Evolutionary conservation across 2,888 invertebrate species (phyloP).

Genomic region (Spisula solida): DNA sequence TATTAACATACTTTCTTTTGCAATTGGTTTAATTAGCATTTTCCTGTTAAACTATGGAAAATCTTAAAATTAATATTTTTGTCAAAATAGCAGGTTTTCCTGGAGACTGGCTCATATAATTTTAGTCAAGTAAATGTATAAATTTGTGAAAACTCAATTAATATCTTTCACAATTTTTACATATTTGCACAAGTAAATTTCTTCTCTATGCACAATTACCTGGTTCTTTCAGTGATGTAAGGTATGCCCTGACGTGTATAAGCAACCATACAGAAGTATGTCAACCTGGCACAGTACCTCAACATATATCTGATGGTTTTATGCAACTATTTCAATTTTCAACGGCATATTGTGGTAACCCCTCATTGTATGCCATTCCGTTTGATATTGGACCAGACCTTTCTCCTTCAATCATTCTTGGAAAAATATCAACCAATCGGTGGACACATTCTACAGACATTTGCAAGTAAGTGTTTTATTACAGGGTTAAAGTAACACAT

Average conservation of each 20-base stretch:
- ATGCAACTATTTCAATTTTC: slow-evolving; percentile 48
- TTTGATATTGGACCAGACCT: slow-evolving; percentile 46
- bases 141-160: too few relatives aligned
- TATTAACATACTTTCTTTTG: too few relatives aligned
- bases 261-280: slow-evolving; percentile 55
- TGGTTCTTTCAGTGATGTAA: slow-evolving; percentile 21
- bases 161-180: too few relatives aligned
- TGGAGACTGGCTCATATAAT: too few relatives aligned
- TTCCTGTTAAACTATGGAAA: too few relatives aligned
- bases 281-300: slow-evolving; percentile 37
- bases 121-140: too few relatives aligned
- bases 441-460: slow-evolving; percentile 51
- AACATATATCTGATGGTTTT: slow-evolving; percentile 37
- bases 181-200: too few relatives aligned
- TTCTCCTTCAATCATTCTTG: slow-evolving; percentile 41
- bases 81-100: too few relatives aligned
- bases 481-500: too few relatives aligned
- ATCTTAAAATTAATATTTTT: too few relatives aligned
- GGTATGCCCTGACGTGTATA: slow-evolving; percentile 46
- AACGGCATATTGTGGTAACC: slow-evolving; percentile 36
- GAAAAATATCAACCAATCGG: slow-evolving; percentile 42
- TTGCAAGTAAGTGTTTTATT: slow-evolving; percentile 47
- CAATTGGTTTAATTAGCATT: too few relatives aligned
- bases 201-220: too few relatives aligned
- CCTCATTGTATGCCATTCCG: slow-evolving; percentile 23